Conservation (phyloP, 2,797 vertebrate genomes). For the Dipus sagitta region DNA sequence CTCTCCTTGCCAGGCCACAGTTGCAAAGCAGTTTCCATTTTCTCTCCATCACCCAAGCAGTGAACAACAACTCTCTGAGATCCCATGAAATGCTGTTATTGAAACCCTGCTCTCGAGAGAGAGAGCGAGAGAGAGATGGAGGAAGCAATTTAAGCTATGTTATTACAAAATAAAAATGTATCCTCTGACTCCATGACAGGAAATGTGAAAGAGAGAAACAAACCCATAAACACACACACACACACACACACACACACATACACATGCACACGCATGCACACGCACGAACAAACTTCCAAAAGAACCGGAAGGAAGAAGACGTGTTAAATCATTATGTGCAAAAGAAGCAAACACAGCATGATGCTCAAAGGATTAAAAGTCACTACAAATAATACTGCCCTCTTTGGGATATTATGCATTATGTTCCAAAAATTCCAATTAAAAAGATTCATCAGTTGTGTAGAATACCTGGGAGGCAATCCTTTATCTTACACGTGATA, state of each 20-base stretch:
- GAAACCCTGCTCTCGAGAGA: conserved; percentile 84
- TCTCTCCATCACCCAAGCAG: conserved; percentile 71
- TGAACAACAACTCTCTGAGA: conserved; percentile 78
- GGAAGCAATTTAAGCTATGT: conserved; percentile 78
- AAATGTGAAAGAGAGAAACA: conserved; percentile 77
- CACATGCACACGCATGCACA: not conserved
- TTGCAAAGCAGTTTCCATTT: conserved; percentile 69
- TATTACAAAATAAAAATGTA: conserved; percentile 80
- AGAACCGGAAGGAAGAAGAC: conserved; percentile 54
- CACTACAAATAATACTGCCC: not conserved
- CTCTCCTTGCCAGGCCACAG: conserved; percentile 71
- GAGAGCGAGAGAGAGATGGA: conserved; percentile 81
- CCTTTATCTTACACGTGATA: not conserved
- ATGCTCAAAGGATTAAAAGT: conserved; percentile 1
- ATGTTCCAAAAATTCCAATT: conserved; percentile 69
- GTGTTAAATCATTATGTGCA: conserved; percentile 57
- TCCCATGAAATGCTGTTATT: conserved; percentile 79
- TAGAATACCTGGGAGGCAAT: not conserved
- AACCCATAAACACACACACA: conserved; percentile 45
- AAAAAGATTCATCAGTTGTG: conserved; percentile 59
- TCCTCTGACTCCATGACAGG: conserved; percentile 79
- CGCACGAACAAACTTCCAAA: conserved; percentile 33
- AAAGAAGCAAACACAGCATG: conserved; percentile 68
- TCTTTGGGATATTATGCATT: conserved; percentile 57
- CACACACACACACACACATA: too few relatives aligned